Base-by-base conservation (phyloP, 1,140 invertebrate species). In the Zaprionus ornatus region DNA sequence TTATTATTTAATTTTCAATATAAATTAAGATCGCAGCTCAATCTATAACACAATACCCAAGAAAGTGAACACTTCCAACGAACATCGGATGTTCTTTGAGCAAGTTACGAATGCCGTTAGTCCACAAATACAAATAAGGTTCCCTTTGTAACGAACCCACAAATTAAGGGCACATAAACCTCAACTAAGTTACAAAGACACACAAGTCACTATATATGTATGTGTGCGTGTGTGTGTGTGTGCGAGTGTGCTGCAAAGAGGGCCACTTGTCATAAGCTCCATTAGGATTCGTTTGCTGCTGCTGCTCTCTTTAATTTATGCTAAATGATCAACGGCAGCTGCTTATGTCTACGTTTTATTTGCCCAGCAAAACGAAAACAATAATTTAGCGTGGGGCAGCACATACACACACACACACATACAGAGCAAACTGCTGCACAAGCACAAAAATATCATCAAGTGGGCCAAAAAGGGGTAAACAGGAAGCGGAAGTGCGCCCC, bases 261-360 rank as follows among this genome's bases (percentile, higher is more conserved):
- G 61, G 27, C 27, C 57, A 42, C 72, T 66, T 54, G 62, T 67
- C 65, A 73, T 79, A 79, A 70, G 61, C 71, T 79, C 78, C 83
- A 87, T 86, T 87, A 79, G 69, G 79, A 74, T 63, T 87, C 78
- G 74, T 54, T 66, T 67, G 66, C 60, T 60, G 52, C 59, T 69
- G 52, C 59, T 45, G 54, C 71, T 61, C 61, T 57, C 61, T 79
- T 72, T 70, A 82, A 86, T 79, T 86, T 86, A 86, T 86, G 82
- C 80, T 87, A 86, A 86, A 86, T 82, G 76, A 86, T 87, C 83
- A 86, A 74, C 83, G 83, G 80, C 84, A 83, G 84, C 73, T 82
- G 74, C 84, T 80, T 80, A 67, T 71, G 74, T 77, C 77, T 72
- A 74, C 84, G 70, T 88, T 87, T 87, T 87, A 87, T 87, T 88